Percentiles rank a stretch among this genome's conserved stretches.
phyloP scores from a whole-genome alignment of 2,797 vertebrate genomes.

The Aldrovandia affinis region DNA sequence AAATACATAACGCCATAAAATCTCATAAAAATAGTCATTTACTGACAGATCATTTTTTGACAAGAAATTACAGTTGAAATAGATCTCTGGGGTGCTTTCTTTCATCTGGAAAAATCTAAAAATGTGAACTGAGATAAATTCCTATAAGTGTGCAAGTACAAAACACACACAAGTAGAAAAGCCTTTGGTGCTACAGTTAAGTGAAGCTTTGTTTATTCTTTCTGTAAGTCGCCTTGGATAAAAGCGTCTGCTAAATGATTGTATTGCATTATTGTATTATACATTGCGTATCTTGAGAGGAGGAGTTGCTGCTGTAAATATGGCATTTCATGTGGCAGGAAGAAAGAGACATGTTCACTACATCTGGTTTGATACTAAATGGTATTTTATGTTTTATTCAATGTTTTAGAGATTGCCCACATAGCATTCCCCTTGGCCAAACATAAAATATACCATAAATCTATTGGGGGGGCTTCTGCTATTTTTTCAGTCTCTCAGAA shows the following conservation, averaged over 20 bases:
- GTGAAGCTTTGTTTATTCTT: no score
- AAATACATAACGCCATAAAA: neutral
- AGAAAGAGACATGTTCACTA: no score
- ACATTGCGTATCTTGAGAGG: neutral
- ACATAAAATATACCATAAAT: neutral
- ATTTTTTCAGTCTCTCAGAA: neutral
- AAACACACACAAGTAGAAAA: neutral
- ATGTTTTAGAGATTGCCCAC: neutral
- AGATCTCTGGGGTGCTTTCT: neutral
- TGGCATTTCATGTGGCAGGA: neutral
- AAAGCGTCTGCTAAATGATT: no score
- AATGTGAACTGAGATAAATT: neutral
- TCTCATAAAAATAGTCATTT: neutral
- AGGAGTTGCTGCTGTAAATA: neutral
- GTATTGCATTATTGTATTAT: no score
- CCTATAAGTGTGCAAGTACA: neutral
- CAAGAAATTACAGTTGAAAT: neutral
- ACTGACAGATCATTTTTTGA: neutral
- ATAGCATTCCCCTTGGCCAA: neutral
- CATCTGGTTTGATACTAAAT: neutral
- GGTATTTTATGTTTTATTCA: neutral
- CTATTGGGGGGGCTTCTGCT: neutral
- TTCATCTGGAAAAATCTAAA: neutral
- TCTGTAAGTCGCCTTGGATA: no score
- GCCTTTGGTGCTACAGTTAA: neutral